Conservation (phyloP, 2,888 invertebrate species). For the Galeruca laticollis region DNA sequence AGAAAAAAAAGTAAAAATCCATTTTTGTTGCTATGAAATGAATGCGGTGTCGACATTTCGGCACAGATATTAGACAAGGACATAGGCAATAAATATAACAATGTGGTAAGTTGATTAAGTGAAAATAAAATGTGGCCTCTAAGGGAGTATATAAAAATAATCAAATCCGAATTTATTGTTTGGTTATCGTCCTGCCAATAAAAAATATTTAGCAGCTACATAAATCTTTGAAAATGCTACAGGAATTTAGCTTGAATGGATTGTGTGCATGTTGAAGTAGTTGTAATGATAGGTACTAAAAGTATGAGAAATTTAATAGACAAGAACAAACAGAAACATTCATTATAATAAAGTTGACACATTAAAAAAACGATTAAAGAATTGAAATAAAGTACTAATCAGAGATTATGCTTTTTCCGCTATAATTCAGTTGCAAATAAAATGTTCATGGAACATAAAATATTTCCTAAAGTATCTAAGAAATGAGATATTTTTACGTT, state of each 20-base stretch:
- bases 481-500: too few relatives aligned
- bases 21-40: conserved; percentile 33
- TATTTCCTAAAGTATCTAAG: too few relatives aligned
- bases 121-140: conserved; percentile 9
- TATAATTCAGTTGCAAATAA: too few relatives aligned
- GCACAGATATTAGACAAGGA: conserved; percentile 34
- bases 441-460: too few relatives aligned
- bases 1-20: conserved; percentile 21
- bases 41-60: conserved; percentile 18
- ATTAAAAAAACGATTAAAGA: too few relatives aligned
- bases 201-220: neutral
- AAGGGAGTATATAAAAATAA: neutral
- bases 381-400: too few relatives aligned
- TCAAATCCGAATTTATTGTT: conserved; percentile 6
- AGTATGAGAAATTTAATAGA: too few relatives aligned
- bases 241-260: neutral
- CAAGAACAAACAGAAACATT: too few relatives aligned
- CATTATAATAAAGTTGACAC: too few relatives aligned
- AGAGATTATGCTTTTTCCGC: too few relatives aligned
- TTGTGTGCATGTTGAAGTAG: too few relatives aligned
- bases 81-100: conserved; percentile 22
- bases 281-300: too few relatives aligned
- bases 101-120: conserved; percentile 26
- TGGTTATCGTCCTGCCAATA: neutral
- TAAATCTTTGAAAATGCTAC: conserved; percentile 1